Evolutionary conservation across 2,113 vertebrate genomes (phyloP).

Genomic region (mouse (Mus musculus)): DNA sequence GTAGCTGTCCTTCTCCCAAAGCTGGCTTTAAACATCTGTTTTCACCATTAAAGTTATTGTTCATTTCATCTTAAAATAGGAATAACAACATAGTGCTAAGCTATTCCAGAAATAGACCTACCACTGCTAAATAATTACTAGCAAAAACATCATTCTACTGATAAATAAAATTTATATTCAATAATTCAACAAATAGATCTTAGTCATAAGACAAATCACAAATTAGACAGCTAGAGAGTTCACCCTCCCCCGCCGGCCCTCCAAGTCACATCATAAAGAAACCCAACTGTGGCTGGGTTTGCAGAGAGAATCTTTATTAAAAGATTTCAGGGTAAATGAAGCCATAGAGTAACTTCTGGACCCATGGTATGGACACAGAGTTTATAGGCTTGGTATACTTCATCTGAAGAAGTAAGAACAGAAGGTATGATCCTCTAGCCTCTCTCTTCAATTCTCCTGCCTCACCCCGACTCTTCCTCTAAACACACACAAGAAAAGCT

Average conservation of each 20-base stretch:
- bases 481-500: background rate
- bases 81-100: conserved; percentile 23
- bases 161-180: conserved; percentile 51
- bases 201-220: conserved; percentile 28
- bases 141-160: background rate
- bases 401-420: background rate
- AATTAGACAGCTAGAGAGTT: background rate
- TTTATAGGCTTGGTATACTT: background rate
- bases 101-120: conserved; percentile 40
- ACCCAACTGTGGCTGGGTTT: background rate
- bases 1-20: background rate
- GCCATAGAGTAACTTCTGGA: background rate
- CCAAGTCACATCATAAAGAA: background rate
- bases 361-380: background rate
- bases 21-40: conserved; percentile 52
- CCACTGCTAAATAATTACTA: conserved; percentile 40
- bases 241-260: rapidly evolving
- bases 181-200: conserved; percentile 6
- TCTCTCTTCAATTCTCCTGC: background rate
- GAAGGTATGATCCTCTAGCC: background rate
- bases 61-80: conserved; percentile 53
- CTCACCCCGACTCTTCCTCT: background rate
- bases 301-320: background rate
- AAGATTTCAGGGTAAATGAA: background rate
- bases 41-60: conserved; percentile 40